A percentile compares a stretch with the other conserved stretches of the same genome.
phyloP scores from a whole-genome alignment of 2,888 invertebrate genomes.

The Mellilla xanthometata region DNA sequence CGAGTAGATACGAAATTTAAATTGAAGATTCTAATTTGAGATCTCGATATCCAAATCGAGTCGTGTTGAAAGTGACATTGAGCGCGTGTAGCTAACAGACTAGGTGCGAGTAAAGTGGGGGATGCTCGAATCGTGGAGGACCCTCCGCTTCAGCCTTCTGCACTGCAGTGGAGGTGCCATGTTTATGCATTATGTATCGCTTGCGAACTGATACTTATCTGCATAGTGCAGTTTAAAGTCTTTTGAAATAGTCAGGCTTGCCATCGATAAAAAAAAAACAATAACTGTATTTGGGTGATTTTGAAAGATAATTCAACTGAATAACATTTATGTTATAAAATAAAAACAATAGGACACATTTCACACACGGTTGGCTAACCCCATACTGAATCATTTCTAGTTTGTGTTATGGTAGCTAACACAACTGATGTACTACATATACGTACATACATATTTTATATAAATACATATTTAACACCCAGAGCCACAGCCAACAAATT shows the following conservation, averaged over 20 bases:
- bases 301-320: too few species aligned
- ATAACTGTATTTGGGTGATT: too few species aligned
- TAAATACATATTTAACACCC: too few species aligned
- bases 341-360: too few species aligned
- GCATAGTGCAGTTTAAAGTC: slow-evolving; percentile 41
- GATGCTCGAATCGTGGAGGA: slow-evolving; percentile 53
- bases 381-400: too few species aligned
- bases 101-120: slow-evolving; percentile 38
- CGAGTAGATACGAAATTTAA: background rate
- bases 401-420: too few species aligned
- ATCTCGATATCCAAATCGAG: slow-evolving; percentile 8
- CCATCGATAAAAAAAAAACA: too few species aligned
- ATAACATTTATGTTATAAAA: too few species aligned
- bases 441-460: too few species aligned
- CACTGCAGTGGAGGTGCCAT: slow-evolving; percentile 46
- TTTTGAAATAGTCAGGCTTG: slow-evolving; percentile 22
- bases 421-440: too few species aligned
- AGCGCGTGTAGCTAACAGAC: slow-evolving; percentile 35
- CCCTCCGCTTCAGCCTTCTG: slow-evolving; percentile 43
- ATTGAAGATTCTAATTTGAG: background rate
- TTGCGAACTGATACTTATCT: slow-evolving; percentile 39
- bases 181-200: slow-evolving; percentile 59
- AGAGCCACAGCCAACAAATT: too few species aligned
- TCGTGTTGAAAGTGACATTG: slow-evolving; percentile 26
- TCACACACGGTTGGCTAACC: too few species aligned